Evolutionary conservation across 1,140 invertebrate genomes (phyloP).

Genomic region (Philopotamus ludificatus): DNA sequence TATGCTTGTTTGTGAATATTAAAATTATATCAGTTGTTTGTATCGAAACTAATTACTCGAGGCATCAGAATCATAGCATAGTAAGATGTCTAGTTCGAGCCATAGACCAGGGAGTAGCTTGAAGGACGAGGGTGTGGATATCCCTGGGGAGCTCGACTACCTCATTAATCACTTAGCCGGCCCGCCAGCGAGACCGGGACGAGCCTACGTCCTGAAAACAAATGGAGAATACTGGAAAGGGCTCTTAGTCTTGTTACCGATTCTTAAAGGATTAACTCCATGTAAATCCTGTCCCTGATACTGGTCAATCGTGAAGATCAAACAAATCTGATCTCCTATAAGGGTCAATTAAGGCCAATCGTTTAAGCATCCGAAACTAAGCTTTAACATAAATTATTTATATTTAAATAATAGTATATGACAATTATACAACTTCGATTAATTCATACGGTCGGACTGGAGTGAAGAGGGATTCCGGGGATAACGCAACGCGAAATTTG

Average conservation of each 20-base stretch:
- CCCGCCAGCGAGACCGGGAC: slow-evolving; percentile 18
- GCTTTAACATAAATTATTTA: no score
- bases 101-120: slow-evolving; percentile 25
- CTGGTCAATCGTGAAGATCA: background rate
- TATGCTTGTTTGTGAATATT: no score
- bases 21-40: no score
- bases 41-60: no score
- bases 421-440: slow-evolving; percentile 26
- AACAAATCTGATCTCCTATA: background rate
- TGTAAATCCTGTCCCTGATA: slow-evolving; percentile 2
- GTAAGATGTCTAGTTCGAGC: slow-evolving; percentile 31
- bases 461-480: background rate
- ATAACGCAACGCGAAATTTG: slow-evolving; percentile 17
- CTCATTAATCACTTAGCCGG: slow-evolving; percentile 35
- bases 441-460: slow-evolving; percentile 28
- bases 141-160: slow-evolving; percentile 17
- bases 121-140: slow-evolving; percentile 27
- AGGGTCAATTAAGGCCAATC: background rate
- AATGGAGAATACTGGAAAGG: slow-evolving; percentile 7
- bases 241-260: slow-evolving; percentile 10
- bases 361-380: background rate
- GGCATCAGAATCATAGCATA: no score
- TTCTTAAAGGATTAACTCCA: slow-evolving; percentile 22
- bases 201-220: slow-evolving; percentile 15
- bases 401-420: no score